Evolutionary conservation across 2,797 vertebrate species (phyloP).

Genomic region (Cheirogaleus major): DNA sequence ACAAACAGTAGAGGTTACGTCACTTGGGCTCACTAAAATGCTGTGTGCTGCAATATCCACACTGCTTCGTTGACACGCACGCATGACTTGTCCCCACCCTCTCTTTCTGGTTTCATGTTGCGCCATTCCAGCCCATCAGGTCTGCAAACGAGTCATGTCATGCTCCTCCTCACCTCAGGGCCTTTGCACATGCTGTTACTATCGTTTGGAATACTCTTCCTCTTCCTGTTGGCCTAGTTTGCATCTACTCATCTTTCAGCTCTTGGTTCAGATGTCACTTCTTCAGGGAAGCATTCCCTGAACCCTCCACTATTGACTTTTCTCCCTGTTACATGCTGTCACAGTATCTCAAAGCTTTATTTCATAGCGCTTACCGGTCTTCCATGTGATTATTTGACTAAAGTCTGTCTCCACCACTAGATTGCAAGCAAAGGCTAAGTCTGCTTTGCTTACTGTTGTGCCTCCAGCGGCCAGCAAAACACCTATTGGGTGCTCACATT

Average conservation of each 20-base stretch:
- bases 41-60: not conserved
- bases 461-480: not conserved
- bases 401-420: not conserved
- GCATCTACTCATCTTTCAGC: not conserved
- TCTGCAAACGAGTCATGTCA: not conserved
- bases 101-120: not conserved
- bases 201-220: constrained; percentile 38
- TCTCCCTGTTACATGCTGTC: not conserved
- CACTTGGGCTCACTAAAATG: not conserved
- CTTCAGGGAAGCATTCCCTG: not conserved
- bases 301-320: not conserved
- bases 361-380: not conserved
- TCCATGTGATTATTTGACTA: not conserved
- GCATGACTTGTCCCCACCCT: not conserved
- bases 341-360: not conserved
- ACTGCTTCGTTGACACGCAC: not conserved
- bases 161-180: not conserved
- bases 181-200: constrained; percentile 21
- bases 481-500: not conserved
- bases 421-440: not conserved
- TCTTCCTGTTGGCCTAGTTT: constrained; percentile 37
- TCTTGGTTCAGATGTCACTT: not conserved
- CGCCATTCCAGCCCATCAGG: not conserved
- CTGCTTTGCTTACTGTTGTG: not conserved
- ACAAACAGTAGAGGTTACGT: not conserved